Base-by-base conservation (phyloP, 2,797 vertebrate species). In the Chaetophractus vellerosus region DNA sequence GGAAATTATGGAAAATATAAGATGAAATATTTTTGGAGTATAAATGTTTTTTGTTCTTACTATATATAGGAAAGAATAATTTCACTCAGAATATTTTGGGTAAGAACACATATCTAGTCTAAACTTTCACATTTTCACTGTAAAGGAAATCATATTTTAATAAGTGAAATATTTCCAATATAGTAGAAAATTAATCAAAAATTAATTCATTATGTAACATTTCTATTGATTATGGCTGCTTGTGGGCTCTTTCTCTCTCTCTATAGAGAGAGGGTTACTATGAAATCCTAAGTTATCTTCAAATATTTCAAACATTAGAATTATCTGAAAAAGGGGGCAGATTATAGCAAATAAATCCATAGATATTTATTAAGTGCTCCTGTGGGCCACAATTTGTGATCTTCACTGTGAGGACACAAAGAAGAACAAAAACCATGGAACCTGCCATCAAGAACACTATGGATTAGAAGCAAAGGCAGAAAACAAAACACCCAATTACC, bases 1-100 rank as follows among this genome's bases (percentile, higher is more conserved):
- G 15, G 24, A 89, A 83, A 93, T 96, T 80, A 88, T 38, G 38
- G 50, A 90, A 78, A 88, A 93, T 59, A 36, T 80, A 63, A 87
- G 38, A 28, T 71, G 36, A 90, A 81, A 61, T 83, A 88, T n/a
- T 94, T 95, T 94, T 21, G 64, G 33, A 48, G 55, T 93, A 41
- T n/a, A n/a, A 90, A 57, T 52, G n/a, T 16, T 16, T 52, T 95
- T 86, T 91, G 19, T 93, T 72, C 23, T n/a, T 86, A 50, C 21
- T 83, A 3, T 21, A 23, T 24, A 38, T 12, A 86, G 50, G 18
- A 81, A 78, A 89, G 24, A 87, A 59, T 16, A 78, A 83, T 57
- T 84, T 78, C 14, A 71, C 28, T 55, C 18, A 94, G 48, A 52
- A 52, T 75, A 72, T 74, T 93, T 66, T 85, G 48, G 18, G 3